Percentiles rank a stretch among this genome's conserved stretches.
These are phyloP conservation scores for Heloderma charlesbogerti DNA, from an alignment of 2,113 vertebrate species.

Conservation along the genomic window DNA sequence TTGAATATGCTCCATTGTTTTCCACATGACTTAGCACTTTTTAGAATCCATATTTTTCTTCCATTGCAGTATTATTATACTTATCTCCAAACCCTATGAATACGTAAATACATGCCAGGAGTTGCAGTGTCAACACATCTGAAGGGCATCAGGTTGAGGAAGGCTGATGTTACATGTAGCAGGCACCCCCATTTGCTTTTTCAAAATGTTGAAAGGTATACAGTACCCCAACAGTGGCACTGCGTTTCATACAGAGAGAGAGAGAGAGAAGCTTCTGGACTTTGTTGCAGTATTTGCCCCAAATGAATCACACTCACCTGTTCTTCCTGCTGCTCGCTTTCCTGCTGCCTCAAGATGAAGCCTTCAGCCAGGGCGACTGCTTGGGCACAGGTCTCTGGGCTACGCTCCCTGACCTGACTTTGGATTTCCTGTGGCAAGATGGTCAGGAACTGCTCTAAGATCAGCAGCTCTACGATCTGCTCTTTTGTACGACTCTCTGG, in stretches of 20 bases:
- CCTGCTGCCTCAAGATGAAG: constrained; percentile 29
- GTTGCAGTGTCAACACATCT: too few species aligned
- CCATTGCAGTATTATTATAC: neutral
- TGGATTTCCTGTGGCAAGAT: constrained; percentile 33
- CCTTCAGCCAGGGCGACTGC: constrained; percentile 37
- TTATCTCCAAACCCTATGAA: neutral
- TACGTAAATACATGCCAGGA: too few species aligned
- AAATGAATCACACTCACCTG: neutral
- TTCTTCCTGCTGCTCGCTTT: constrained; percentile 6
- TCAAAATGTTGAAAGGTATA: neutral
- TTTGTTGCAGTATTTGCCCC: neutral
- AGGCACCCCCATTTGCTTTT: neutral
- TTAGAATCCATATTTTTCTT: neutral
- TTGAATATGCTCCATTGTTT: neutral
- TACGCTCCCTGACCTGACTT: constrained; percentile 24
- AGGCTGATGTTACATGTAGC: neutral
- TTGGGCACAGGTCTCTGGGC: constrained; percentile 35
- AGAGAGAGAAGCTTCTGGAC: neutral
- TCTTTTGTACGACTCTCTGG: constrained; percentile 26
- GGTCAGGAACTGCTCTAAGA: constrained; percentile 33
- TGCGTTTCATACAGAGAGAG: neutral
- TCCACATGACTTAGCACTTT: neutral
- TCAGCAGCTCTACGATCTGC: constrained; percentile 29
- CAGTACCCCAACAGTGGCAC: neutral
- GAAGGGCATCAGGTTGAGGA: too few species aligned